These are phyloP conservation scores for Athalia circularis DNA, from an alignment of 2,888 invertebrate species.

Conservation along the genomic window DNA sequence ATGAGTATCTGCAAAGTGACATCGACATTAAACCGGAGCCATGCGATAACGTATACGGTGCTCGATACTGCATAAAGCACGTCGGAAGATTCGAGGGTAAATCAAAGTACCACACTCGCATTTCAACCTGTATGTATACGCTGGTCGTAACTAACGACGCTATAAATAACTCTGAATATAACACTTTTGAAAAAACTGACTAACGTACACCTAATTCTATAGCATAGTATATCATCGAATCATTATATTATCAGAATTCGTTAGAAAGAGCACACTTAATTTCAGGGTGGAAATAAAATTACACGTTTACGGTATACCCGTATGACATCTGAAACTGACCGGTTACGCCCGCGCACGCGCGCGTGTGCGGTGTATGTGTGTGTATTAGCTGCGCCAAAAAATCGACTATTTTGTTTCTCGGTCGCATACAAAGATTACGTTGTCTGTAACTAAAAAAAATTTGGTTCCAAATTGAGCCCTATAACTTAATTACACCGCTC, in stretches of 20 bases:
- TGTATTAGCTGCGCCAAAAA: no score
- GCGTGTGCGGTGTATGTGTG: no score
- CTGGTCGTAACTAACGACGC: background rate
- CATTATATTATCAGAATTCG: no score
- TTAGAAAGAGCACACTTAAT: no score
- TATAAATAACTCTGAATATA: background rate
- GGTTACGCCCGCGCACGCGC: no score
- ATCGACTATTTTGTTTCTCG: no score
- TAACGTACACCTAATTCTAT: background rate
- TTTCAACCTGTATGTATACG: background rate
- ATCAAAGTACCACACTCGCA: conserved; percentile 50
- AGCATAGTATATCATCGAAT: no score
- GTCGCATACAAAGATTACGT: no score
- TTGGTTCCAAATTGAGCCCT: no score
- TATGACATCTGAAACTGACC: background rate
- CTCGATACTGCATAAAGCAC: conserved; percentile 94
- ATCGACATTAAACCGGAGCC: conserved; percentile 81
- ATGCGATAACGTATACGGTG: conserved; percentile 88
- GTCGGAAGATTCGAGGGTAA: conserved; percentile 93
- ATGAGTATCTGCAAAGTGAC: conserved; percentile 83
- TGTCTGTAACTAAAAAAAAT: no score
- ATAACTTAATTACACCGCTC: no score
- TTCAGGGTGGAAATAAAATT: background rate
- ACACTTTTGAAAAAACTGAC: background rate
- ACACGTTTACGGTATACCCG: background rate